Conservation (phyloP, 2,888 invertebrate genomes). For the Cyaniris semiargus region DNA sequence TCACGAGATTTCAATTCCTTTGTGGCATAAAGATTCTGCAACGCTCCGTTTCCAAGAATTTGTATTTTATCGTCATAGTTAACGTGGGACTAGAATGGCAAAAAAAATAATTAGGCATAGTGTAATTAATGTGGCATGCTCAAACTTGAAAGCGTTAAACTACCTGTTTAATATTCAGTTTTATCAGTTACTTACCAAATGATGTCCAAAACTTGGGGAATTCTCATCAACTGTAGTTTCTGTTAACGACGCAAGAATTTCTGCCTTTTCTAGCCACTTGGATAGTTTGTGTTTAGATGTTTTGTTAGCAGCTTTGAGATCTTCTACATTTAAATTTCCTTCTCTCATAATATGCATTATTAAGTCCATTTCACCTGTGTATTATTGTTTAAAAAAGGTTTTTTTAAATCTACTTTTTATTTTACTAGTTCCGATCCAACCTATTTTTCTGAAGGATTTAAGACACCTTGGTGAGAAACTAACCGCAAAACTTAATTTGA, state of each 20-base stretch:
- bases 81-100: conserved; percentile 51
- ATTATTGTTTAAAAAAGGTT: background rate
- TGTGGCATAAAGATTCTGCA: conserved; percentile 65
- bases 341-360: background rate
- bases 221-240: conserved; percentile 49
- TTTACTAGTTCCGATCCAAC: no score
- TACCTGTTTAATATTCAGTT: background rate
- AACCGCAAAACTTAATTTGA: no score
- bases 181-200: conserved; percentile 56
- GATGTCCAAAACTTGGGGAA: conserved; percentile 64
- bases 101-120: background rate
- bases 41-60: conserved; percentile 55
- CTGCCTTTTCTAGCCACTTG: conserved; percentile 50
- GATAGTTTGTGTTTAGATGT: conserved; percentile 53
- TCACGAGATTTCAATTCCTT: conserved; percentile 63
- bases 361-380: conserved; percentile 10
- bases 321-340: conserved; percentile 44
- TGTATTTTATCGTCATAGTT: conserved; percentile 53
- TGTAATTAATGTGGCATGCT: no score
- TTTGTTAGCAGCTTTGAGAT: conserved; percentile 54
- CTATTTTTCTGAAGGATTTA: no score
- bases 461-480: no score
- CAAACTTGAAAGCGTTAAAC: no score
- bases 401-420: no score
- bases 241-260: conserved; percentile 47